A percentile compares a stretch with the other conserved stretches of the same genome.
Conservation (phyloP, 2,797 vertebrate species). For the Spinibarbus caldwelli region DNA sequence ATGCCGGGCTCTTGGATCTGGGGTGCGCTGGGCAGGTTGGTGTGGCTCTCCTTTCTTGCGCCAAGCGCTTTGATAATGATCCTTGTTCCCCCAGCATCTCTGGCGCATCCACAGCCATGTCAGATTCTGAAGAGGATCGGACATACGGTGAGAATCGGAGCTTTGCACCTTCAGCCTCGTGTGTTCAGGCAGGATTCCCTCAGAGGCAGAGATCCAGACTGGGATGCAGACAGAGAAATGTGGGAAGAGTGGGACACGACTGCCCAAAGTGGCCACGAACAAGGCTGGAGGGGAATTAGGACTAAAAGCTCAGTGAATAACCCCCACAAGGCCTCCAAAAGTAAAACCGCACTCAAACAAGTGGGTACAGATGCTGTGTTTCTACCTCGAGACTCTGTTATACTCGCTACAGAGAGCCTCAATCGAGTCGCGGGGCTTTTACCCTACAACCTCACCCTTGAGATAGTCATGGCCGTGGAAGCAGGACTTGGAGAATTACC, state of each 20-base stretch:
- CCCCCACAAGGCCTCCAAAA: constrained; percentile 58
- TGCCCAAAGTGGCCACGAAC: constrained; percentile 48
- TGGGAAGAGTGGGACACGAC: constrained; percentile 42
- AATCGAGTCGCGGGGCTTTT: constrained; percentile 81
- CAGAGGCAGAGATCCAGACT: constrained; percentile 29
- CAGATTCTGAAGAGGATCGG: constrained; percentile 86
- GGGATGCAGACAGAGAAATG: constrained; percentile 45
- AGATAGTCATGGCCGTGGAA: constrained; percentile 88
- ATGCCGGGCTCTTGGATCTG: constrained; percentile 79
- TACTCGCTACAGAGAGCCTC: constrained; percentile 82
- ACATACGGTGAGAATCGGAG: constrained; percentile 84
- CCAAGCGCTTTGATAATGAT: constrained; percentile 80
- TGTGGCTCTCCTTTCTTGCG: constrained; percentile 76
- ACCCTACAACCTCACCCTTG: constrained; percentile 86
- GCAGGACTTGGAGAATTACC: constrained; percentile 86
- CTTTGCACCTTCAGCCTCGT: constrained; percentile 83
- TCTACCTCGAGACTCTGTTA: constrained; percentile 81
- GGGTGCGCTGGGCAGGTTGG: constrained; percentile 76
- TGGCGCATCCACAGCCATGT: constrained; percentile 85
- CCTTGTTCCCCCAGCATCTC: constrained; percentile 75
- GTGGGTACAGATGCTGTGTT: constrained; percentile 62
- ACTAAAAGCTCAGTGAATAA: constrained; percentile 51
- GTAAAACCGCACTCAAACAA: constrained; percentile 58
- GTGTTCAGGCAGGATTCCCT: constrained; percentile 41
- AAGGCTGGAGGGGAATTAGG: constrained; percentile 29